phyloP scores from a whole-genome alignment of 2,888 invertebrate species.

The Syritta pipiens region DNA sequence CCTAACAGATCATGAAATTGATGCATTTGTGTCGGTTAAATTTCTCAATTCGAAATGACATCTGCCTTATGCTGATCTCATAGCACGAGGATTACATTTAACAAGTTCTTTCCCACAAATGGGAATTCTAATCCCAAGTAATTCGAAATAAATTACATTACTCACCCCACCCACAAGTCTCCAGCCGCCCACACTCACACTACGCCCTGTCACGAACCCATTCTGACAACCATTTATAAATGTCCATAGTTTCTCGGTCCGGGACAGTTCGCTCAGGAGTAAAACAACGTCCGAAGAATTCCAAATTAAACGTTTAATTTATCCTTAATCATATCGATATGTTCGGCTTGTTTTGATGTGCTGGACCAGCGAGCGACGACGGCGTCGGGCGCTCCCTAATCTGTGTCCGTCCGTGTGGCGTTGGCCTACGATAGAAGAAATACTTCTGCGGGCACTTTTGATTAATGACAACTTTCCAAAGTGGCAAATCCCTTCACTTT shows the following conservation, averaged over 20 bases:
- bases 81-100: no score
- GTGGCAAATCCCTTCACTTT: constrained; percentile 64
- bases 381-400: neutral
- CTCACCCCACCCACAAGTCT: neutral
- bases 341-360: neutral
- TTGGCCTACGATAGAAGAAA: constrained; percentile 21
- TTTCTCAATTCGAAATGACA: no score
- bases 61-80: no score
- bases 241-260: constrained; percentile 10
- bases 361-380: no score
- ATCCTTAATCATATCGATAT: constrained; percentile 48
- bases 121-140: neutral
- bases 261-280: constrained; percentile 4
- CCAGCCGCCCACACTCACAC: neutral
- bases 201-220: constrained; percentile 31
- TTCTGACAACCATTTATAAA: constrained; percentile 51
- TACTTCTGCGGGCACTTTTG: constrained; percentile 50
- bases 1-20: no score
- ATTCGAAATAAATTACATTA: constrained; percentile 20
- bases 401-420: neutral
- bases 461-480: constrained; percentile 64
- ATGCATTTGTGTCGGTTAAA: no score
- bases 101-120: neutral
- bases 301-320: constrained; percentile 49
- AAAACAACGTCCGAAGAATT: constrained; percentile 28